A percentile compares a stretch with the other conserved stretches of the same genome.
Evolutionary conservation across 2,797 vertebrate species (phyloP).

Genomic region (Morus bassanus): DNA sequence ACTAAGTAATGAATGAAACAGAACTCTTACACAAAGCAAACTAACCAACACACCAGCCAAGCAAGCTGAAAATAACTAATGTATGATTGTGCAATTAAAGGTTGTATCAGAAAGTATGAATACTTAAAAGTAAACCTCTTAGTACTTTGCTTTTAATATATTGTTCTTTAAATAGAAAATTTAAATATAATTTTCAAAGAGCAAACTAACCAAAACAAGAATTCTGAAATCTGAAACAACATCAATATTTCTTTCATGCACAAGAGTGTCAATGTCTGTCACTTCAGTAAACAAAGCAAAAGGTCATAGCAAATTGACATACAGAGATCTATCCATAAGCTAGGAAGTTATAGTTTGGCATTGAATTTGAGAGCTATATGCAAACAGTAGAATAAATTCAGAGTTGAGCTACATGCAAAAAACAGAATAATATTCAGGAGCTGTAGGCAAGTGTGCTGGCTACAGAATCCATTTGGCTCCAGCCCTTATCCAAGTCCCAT

Average conservation of each 20-base stretch:
- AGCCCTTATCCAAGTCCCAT: background rate
- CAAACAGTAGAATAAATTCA: background rate
- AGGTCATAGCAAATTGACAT: background rate
- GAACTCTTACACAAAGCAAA: background rate
- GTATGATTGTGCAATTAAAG: background rate
- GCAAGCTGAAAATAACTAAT: background rate
- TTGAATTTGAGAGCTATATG: background rate
- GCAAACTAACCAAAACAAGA: background rate
- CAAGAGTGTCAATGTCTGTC: background rate
- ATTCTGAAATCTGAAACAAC: background rate
- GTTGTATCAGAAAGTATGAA: background rate
- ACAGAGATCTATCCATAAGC: background rate
- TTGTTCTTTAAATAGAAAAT: background rate
- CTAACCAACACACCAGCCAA: background rate
- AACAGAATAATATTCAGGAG: background rate
- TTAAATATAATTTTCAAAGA: background rate
- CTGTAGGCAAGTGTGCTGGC: background rate
- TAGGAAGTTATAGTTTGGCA: background rate
- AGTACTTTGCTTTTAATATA: background rate
- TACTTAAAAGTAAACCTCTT: background rate
- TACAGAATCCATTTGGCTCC: background rate
- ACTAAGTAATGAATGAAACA: background rate
- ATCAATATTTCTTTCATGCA: background rate
- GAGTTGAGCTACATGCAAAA: background rate
- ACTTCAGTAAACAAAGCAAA: background rate